Conservation (phyloP, 2,797 vertebrate genomes). For the Phrynocephalus guinanensis region DNA sequence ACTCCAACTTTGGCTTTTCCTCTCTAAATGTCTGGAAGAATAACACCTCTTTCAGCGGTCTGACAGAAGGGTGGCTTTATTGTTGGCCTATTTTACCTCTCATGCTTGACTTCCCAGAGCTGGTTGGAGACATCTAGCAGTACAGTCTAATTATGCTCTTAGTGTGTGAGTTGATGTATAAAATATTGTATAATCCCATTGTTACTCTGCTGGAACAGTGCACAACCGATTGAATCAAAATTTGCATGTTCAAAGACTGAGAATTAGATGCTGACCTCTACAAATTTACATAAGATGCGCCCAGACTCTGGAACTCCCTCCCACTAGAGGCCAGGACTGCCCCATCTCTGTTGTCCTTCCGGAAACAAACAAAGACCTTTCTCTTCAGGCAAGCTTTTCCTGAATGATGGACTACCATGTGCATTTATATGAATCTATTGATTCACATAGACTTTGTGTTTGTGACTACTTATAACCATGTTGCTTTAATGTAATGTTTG, state of each 20-base stretch:
- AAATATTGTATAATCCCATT: constrained; percentile 45
- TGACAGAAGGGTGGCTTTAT: background rate
- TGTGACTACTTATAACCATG: no score
- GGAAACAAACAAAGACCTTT: no score
- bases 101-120: constrained; percentile 11
- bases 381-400: no score
- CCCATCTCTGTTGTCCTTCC: no score
- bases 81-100: constrained; percentile 34
- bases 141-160: background rate
- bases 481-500: no score
- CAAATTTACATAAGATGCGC: background rate
- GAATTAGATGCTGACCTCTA: constrained; percentile 65
- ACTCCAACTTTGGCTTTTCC: background rate
- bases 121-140: background rate
- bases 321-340: no score
- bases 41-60: background rate
- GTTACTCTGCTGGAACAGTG: constrained; percentile 29
- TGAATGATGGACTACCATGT: no score
- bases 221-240: constrained; percentile 47
- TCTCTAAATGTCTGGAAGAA: background rate
- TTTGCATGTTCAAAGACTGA: constrained; percentile 56
- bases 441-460: no score
- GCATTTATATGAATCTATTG: no score
- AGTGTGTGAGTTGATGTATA: constrained; percentile 43
- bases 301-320: no score